Evolutionary conservation across 2,888 invertebrate species (phyloP).

Genomic region (Phortica okadai): DNA sequence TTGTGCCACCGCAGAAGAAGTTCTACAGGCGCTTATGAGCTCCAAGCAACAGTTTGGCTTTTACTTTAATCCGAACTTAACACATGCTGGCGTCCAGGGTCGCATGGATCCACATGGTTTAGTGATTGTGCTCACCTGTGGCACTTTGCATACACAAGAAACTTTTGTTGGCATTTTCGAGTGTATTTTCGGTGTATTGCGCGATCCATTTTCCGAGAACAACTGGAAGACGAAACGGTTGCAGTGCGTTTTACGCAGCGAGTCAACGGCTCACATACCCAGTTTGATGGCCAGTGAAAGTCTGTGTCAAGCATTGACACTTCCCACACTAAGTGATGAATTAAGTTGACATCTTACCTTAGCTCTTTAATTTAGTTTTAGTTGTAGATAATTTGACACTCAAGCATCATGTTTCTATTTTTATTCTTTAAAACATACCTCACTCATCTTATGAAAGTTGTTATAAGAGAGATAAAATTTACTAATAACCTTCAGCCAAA

Average conservation of each 20-base stretch:
- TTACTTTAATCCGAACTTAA: constrained; percentile 80
- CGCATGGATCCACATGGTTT: constrained; percentile 81
- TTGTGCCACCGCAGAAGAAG: constrained; percentile 53
- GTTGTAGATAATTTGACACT: no score
- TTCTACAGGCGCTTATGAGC: constrained; percentile 73
- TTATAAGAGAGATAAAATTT: no score
- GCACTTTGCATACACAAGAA: constrained; percentile 79
- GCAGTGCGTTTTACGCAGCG: constrained; percentile 76
- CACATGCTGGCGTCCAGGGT: constrained; percentile 79
- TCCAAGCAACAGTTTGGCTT: constrained; percentile 77
- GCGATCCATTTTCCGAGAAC: constrained; percentile 81
- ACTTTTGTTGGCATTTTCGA: constrained; percentile 81
- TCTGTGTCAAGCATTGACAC: constrained; percentile 56
- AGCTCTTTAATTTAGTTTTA: background rate
- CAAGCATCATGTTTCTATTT: no score
- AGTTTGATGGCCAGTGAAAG: constrained; percentile 63
- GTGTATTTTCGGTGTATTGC: constrained; percentile 81
- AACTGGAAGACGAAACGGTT: constrained; percentile 84
- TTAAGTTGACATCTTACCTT: constrained; percentile 43
- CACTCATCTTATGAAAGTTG: no score
- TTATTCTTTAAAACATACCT: no score
- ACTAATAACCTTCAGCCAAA: no score
- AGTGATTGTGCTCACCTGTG: constrained; percentile 80
- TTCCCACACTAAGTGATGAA: constrained; percentile 64
- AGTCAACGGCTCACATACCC: constrained; percentile 56